Percentiles rank a stretch among this genome's conserved stretches.
Evolutionary conservation across 1,140 invertebrate genomes (phyloP).

Genomic region (Lepidurus packardi): DNA sequence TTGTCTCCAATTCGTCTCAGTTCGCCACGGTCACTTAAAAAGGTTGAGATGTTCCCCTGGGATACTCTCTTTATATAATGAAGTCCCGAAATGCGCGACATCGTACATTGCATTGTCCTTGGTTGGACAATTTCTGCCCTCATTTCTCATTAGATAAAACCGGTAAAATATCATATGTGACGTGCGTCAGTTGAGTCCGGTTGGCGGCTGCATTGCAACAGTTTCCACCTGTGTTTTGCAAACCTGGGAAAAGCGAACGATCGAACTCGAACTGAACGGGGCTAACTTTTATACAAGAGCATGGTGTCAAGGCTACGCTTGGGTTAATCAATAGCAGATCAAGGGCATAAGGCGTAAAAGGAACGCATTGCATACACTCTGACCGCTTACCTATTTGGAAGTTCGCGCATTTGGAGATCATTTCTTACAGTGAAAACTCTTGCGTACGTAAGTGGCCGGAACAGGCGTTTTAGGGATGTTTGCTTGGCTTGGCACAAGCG

Average conservation of each 20-base stretch:
- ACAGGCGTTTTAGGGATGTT: no score
- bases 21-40: background rate
- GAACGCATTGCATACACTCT: background rate
- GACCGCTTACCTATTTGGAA: background rate
- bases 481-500: no score
- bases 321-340: slow-evolving; percentile 10
- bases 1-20: background rate
- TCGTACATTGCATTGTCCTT: slow-evolving; percentile 3
- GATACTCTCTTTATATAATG: background rate
- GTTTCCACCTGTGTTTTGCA: background rate
- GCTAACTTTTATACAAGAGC: background rate
- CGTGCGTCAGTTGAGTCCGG: background rate
- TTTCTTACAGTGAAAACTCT: no score
- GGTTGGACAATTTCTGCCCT: background rate
- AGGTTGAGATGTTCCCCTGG: background rate
- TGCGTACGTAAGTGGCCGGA: no score
- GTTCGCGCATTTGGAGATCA: background rate
- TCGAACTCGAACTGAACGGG: background rate
- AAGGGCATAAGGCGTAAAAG: background rate
- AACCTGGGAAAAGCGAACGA: background rate
- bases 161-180: background rate
- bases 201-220: background rate
- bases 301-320: slow-evolving; percentile 1
- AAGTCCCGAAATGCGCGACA: background rate
- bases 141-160: background rate